Evolutionary conservation across 1,140 invertebrate genomes (phyloP).

Genomic region (Sinonovacula constricta): DNA sequence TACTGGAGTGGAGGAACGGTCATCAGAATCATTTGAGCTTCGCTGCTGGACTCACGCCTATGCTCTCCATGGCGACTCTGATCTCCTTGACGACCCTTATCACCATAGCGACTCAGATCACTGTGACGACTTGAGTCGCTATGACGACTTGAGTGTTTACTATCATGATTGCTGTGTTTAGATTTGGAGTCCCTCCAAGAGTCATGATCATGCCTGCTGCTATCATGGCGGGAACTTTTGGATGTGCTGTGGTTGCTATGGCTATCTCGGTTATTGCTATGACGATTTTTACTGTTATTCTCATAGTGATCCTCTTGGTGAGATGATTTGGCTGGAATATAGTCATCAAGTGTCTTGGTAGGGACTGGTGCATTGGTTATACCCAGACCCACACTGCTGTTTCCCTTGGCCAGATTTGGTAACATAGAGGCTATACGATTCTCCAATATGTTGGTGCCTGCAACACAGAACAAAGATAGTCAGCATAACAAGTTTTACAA

Average conservation of each 20-base stretch:
- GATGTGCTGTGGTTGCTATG: not conserved
- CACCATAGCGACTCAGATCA: no score
- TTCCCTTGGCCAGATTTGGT: conserved; percentile 32
- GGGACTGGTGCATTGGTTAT: not conserved
- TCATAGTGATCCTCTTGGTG: not conserved
- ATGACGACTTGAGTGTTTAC: no score
- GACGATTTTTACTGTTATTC: no score
- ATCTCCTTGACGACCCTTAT: no score
- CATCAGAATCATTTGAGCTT: conserved; percentile 41
- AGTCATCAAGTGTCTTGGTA: not conserved
- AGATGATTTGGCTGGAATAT: not conserved
- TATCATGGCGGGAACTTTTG: conserved; percentile 28
- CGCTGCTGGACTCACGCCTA: no score
- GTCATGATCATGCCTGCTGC: conserved; percentile 2
- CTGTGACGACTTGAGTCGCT: no score
- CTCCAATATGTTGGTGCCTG: conserved; percentile 48
- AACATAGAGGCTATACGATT: conserved; percentile 29
- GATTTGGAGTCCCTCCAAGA: no score
- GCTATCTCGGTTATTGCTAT: not conserved
- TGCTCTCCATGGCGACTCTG: no score
- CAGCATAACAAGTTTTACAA: not conserved
- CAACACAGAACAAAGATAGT: not conserved
- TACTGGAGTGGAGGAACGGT: conserved; percentile 63
- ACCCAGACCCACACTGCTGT: conserved; percentile 3
- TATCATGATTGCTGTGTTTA: no score